These are phyloP conservation scores for Onychomys torridus DNA, from an alignment of 2,797 vertebrate genomes.

Conservation along the genomic window DNA sequence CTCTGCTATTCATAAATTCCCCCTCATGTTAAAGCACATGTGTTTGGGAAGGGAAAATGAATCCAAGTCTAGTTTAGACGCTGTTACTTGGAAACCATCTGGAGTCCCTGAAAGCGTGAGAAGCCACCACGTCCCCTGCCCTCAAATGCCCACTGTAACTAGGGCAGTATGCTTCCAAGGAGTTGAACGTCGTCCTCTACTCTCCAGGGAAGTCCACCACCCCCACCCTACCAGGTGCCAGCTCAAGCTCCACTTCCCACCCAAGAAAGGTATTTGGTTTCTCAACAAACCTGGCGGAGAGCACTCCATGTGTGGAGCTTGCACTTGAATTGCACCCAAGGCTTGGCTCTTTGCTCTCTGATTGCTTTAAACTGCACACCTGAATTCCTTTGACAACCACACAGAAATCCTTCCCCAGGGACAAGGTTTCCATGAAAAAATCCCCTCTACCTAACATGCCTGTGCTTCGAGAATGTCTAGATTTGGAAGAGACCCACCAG, in stretches of 20 bases:
- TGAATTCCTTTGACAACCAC: slow-evolving; percentile 50
- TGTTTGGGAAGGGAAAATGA: slow-evolving; percentile 71
- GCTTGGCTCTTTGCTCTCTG: slow-evolving; percentile 49
- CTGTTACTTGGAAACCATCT: slow-evolving; percentile 82
- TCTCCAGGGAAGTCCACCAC: slow-evolving; percentile 45
- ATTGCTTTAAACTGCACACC: slow-evolving; percentile 53
- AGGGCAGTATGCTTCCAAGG: slow-evolving; percentile 69
- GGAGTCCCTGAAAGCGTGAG: slow-evolving; percentile 72
- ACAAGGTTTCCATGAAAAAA: not conserved
- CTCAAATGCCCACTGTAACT: slow-evolving; percentile 73
- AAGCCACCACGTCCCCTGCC: slow-evolving; percentile 53
- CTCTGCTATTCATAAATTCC: slow-evolving; percentile 81
- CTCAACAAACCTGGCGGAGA: slow-evolving; percentile 65
- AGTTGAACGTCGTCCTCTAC: slow-evolving; percentile 17
- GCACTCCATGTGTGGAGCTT: slow-evolving; percentile 47
- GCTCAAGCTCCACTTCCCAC: slow-evolving; percentile 68
- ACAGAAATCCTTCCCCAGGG: not conserved
- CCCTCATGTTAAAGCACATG: slow-evolving; percentile 77
- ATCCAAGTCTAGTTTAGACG: slow-evolving; percentile 81
- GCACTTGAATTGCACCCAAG: slow-evolving; percentile 64
- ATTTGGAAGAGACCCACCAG: slow-evolving; percentile 65
- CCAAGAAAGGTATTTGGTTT: slow-evolving; percentile 78
- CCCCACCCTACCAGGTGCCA: slow-evolving; percentile 46
- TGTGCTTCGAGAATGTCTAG: slow-evolving; percentile 9
- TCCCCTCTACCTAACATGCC: slow-evolving; percentile 18